phyloP scores from a whole-genome alignment of 2,888 invertebrate genomes.

The Urechis unicinctus region DNA sequence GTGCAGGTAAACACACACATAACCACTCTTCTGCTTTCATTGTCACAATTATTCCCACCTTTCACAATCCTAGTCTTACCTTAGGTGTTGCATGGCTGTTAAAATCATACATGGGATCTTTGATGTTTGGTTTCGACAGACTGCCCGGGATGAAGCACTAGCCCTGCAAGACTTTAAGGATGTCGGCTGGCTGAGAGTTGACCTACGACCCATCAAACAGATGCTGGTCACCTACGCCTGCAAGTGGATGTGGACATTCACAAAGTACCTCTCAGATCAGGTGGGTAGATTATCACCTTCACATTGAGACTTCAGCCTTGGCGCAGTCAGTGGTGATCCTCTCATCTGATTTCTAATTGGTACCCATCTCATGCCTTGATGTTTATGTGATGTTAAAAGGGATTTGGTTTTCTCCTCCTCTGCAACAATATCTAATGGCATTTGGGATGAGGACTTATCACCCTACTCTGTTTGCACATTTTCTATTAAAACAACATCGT shows the following conservation, averaged over 20 bases:
- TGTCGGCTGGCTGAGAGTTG: conserved; percentile 47
- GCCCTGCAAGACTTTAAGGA: conserved; percentile 39
- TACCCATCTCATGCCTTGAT: no score
- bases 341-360: no score
- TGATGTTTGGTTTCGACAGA: conserved; percentile 25
- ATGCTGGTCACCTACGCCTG: conserved; percentile 46
- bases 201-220: conserved; percentile 48
- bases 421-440: no score
- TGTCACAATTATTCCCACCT: background rate
- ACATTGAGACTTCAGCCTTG: no score
- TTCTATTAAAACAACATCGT: no score
- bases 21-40: no score
- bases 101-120: background rate
- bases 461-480: no score
- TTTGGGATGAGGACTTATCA: no score
- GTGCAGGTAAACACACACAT: no score
- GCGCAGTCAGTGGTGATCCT: no score
- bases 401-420: no score
- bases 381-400: no score
- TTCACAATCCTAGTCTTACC: background rate
- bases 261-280: conserved; percentile 48
- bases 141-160: conserved; percentile 44
- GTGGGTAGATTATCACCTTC: conserved; percentile 26
- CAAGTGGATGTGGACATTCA: conserved; percentile 52
- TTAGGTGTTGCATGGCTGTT: background rate